phyloP scores from a whole-genome alignment of 2,888 invertebrate species.

The Lepidochrysops patricia region DNA sequence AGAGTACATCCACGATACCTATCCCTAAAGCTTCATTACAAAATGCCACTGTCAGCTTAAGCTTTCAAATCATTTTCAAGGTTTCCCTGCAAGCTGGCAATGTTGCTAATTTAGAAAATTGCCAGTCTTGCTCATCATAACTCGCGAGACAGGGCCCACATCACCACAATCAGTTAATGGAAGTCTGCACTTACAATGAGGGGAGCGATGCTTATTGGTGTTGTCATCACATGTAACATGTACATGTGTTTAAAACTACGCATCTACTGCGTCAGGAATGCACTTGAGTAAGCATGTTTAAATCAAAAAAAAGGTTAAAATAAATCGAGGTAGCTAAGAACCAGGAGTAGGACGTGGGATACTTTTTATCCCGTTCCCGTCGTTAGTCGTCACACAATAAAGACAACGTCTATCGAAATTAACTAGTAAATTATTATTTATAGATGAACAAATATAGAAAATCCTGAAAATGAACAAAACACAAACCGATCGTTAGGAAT shows the following conservation, averaged over 20 bases:
- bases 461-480: not conserved
- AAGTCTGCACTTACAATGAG: not conserved
- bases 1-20: no score
- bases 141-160: not conserved
- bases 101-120: slow-evolving; percentile 3
- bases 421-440: not conserved
- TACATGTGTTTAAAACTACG: no score
- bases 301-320: no score
- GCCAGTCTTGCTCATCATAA: not conserved
- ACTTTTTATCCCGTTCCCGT: no score
- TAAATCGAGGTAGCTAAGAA: no score
- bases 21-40: not conserved
- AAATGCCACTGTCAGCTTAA: not conserved
- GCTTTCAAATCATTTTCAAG: not conserved
- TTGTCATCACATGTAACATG: not conserved
- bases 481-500: not conserved
- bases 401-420: not conserved
- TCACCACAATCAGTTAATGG: slow-evolving; percentile 17
- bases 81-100: not conserved
- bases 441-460: no score
- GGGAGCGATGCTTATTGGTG: not conserved
- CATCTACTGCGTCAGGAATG: no score
- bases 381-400: no score
- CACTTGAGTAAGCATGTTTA: not conserved
- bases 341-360: no score